Evolutionary conservation across 1,140 invertebrate species (phyloP).

Genomic region (Micrasema minimum): DNA sequence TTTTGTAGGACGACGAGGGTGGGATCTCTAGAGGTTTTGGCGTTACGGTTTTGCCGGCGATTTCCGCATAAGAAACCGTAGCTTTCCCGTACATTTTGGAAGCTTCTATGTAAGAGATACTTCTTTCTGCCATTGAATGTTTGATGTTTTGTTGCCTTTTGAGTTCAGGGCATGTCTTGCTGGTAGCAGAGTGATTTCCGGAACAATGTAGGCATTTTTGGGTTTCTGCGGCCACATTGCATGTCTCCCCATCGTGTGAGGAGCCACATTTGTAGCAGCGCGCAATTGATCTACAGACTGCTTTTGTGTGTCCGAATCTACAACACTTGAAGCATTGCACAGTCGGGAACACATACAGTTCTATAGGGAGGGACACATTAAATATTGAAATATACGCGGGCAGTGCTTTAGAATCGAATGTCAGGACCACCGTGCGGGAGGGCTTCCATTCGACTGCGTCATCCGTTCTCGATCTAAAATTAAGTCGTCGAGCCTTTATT

Average conservation of each 20-base stretch:
- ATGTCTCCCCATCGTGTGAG: neutral
- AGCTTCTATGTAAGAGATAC: conserved; percentile 13
- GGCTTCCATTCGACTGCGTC: neutral
- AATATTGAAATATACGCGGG: neutral
- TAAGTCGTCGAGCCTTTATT: neutral
- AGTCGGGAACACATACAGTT: conserved; percentile 35
- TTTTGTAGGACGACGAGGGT: neutral
- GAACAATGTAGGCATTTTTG: neutral
- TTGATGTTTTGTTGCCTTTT: conserved; percentile 1
- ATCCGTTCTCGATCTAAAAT: neutral
- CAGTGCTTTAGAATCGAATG: neutral
- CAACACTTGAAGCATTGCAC: conserved; percentile 50
- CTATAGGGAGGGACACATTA: conserved; percentile 5
- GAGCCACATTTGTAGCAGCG: no score
- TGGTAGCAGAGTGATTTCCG: neutral
- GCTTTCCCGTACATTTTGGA: neutral
- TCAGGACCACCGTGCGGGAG: neutral
- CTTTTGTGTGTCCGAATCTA: conserved; percentile 39
- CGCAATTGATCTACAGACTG: conserved; percentile 43
- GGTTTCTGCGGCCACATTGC: neutral
- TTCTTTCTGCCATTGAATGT: conserved; percentile 15
- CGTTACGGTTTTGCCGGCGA: neutral
- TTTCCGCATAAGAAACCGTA: neutral
- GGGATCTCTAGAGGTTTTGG: neutral
- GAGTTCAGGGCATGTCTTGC: conserved; percentile 6